A percentile compares a stretch with the other conserved stretches of the same genome.
Evolutionary conservation across 1,140 invertebrate species (phyloP).

Genomic region (Anoplolepis gracilipes): DNA sequence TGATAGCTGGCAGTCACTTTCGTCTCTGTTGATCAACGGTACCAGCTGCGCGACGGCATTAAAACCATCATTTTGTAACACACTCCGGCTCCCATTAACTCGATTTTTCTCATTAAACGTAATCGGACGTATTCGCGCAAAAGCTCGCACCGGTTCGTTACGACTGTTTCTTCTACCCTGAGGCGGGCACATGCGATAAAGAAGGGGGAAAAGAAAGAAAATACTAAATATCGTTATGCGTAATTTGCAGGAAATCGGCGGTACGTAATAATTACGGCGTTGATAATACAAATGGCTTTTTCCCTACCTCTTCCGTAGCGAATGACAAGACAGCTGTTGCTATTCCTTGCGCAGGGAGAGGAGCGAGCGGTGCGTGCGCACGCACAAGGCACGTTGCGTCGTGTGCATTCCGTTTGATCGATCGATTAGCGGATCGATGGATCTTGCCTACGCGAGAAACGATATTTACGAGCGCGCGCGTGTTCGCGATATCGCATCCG

Average conservation of each 20-base stretch:
- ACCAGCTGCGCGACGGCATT: constrained; percentile 62
- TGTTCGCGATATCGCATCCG: constrained; percentile 23
- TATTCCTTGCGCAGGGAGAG: constrained; percentile 30
- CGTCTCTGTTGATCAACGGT: constrained; percentile 26
- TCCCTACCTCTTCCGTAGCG: background rate
- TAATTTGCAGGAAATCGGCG: constrained; percentile 58
- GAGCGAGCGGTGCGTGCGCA: constrained; percentile 44
- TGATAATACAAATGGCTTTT: constrained; percentile 65
- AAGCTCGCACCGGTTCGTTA: constrained; percentile 45
- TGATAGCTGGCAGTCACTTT: constrained; percentile 11
- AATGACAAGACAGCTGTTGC: constrained; percentile 71
- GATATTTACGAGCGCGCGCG: constrained; percentile 62
- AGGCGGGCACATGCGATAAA: background rate
- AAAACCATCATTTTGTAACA: background rate
- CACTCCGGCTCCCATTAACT: background rate
- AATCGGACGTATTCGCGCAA: constrained; percentile 30
- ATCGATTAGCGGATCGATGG: constrained; percentile 71
- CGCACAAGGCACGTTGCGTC: constrained; percentile 53
- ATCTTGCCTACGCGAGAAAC: constrained; percentile 62
- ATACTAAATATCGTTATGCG: constrained; percentile 56
- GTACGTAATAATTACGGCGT: constrained; percentile 64
- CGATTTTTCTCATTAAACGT: constrained; percentile 53
- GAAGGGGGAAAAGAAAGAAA: background rate
- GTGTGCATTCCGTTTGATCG: constrained; percentile 66
- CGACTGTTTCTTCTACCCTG: constrained; percentile 12